Percentiles rank a stretch among this genome's conserved stretches.
These are phyloP conservation scores for Leptinotarsa defecta DNA, from an alignment of 1,140 invertebrate species.

Conservation along the genomic window DNA sequence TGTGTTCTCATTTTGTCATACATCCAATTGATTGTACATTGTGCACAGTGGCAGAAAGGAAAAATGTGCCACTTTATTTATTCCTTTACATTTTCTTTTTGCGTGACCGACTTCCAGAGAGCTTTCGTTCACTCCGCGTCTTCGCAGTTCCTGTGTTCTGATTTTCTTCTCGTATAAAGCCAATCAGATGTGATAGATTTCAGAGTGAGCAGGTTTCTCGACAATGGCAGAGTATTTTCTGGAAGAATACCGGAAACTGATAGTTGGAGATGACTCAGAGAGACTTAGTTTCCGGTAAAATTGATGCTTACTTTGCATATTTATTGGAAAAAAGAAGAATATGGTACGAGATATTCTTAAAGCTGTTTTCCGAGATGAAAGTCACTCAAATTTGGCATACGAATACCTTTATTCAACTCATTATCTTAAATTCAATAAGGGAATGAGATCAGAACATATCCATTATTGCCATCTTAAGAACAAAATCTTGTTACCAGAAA, in stretches of 20 bases:
- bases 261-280: neutral
- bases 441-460: too few species aligned
- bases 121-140: neutral
- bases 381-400: too few species aligned
- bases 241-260: neutral
- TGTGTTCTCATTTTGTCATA: constrained; percentile 8
- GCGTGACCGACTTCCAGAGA: neutral
- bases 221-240: neutral
- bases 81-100: neutral
- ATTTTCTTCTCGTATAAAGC: neutral
- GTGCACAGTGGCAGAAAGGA: neutral
- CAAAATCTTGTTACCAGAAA: too few species aligned
- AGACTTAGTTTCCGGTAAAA: too few species aligned
- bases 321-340: too few species aligned
- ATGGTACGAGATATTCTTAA: too few species aligned
- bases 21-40: constrained; percentile 6
- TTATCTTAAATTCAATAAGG: too few species aligned
- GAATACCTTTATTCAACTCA: too few species aligned
- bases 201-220: neutral
- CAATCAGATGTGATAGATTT: neutral
- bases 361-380: too few species aligned
- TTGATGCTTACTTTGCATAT: too few species aligned
- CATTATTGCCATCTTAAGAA: too few species aligned
- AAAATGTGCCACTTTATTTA: neutral
- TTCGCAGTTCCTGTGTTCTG: neutral